Evolutionary conservation across 2,888 invertebrate genomes (phyloP).

Genomic region (Holacanthella duospinosa): DNA sequence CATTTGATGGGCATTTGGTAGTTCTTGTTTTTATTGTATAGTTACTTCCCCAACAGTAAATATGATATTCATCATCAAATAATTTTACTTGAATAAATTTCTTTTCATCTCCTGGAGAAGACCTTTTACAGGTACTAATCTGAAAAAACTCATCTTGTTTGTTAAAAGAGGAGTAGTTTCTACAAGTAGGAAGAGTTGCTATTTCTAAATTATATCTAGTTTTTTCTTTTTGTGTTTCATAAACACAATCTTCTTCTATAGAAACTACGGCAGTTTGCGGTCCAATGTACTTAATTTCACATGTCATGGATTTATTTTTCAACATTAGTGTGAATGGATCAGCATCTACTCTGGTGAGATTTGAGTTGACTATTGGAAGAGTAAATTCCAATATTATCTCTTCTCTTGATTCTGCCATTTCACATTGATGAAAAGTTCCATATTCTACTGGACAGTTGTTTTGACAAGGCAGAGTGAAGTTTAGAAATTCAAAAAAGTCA

Average conservation of each 20-base stretch:
- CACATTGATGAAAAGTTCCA: constrained; percentile 17
- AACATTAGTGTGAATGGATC: constrained; percentile 17
- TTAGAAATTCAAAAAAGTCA: constrained; percentile 10
- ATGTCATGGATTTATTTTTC: constrained; percentile 11
- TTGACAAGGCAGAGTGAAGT: constrained; percentile 7
- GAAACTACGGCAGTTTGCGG: constrained; percentile 13
- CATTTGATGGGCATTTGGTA: constrained; percentile 9
- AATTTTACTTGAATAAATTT: constrained; percentile 16
- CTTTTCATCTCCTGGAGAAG: not conserved
- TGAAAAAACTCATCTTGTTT: too few species aligned
- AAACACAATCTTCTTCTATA: constrained; percentile 18
- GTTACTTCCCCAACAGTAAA: constrained; percentile 13
- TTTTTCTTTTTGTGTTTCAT: too few species aligned
- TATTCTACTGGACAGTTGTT: constrained; percentile 8
- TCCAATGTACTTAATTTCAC: constrained; percentile 15
- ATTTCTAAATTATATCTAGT: too few species aligned
- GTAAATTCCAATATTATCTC: constrained; percentile 15
- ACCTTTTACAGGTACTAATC: not conserved
- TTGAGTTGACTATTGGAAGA: constrained; percentile 12
- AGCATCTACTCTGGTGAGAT: constrained; percentile 14
- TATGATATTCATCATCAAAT: constrained; percentile 11
- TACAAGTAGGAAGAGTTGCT: too few species aligned
- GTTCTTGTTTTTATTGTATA: constrained; percentile 9
- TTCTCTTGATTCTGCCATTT: not conserved
- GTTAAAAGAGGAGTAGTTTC: too few species aligned